Percentiles rank a stretch among this genome's conserved stretches.
Evolutionary conservation across 2,888 invertebrate species (phyloP).

Genomic region (Sminthurinus aureus): DNA sequence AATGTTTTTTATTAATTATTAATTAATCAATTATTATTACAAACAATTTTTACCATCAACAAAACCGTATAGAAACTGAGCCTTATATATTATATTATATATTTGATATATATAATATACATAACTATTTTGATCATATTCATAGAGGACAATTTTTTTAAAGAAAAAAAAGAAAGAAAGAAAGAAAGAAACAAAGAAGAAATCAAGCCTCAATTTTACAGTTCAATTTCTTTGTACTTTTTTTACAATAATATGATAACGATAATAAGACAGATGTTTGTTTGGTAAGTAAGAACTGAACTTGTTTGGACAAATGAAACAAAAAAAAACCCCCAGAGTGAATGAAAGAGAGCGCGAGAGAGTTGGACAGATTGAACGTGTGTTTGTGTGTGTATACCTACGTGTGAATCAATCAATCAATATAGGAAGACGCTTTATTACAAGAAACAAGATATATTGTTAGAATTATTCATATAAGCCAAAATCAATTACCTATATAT

Average conservation of each 20-base stretch:
- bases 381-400: too few relatives aligned
- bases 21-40: not conserved
- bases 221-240: constrained; percentile 26
- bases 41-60: not conserved
- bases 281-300: constrained; percentile 5
- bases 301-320: constrained; percentile 1
- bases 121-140: not conserved
- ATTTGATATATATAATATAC: not conserved
- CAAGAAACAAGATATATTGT: too few relatives aligned
- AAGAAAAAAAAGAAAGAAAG: too few relatives aligned
- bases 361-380: too few relatives aligned
- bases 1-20: not conserved
- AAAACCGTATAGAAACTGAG: not conserved
- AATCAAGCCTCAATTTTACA: constrained; percentile 21
- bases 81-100: not conserved
- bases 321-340: not conserved
- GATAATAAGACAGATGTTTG: not conserved
- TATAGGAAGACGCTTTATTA: too few relatives aligned
- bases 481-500: too few relatives aligned
- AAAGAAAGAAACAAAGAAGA: not conserved
- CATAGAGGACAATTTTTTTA: not conserved
- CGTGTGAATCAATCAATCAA: too few relatives aligned
- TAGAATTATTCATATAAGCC: too few relatives aligned
- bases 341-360: not conserved
- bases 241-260: not conserved